Evolutionary conservation across 1,140 invertebrate species (phyloP).

Genomic region (Lanistes nyassanus): DNA sequence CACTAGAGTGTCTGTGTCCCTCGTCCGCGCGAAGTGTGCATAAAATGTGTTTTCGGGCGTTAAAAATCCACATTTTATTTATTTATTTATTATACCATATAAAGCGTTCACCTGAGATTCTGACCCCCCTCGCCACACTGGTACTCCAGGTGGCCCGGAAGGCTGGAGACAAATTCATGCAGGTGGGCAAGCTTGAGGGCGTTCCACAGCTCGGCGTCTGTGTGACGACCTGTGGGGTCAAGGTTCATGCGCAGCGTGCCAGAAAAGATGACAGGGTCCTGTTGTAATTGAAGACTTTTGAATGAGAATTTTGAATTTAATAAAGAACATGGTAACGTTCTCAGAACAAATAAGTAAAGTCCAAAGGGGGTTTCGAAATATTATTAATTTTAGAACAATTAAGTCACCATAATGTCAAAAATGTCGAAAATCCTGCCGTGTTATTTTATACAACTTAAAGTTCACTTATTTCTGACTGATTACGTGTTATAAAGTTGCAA

Average conservation of each 20-base stretch:
- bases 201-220: slow-evolving; percentile 77
- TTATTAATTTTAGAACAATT: not conserved
- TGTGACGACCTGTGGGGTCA: slow-evolving; percentile 82
- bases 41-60: too few species aligned
- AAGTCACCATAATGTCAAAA: not conserved
- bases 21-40: too few species aligned
- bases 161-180: slow-evolving; percentile 55
- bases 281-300: slow-evolving; percentile 23
- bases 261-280: slow-evolving; percentile 84
- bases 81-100: too few species aligned
- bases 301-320: not conserved
- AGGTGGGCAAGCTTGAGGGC: slow-evolving; percentile 79
- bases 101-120: slow-evolving; percentile 63
- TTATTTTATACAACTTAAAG: not conserved
- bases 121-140: slow-evolving; percentile 66
- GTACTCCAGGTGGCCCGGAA: slow-evolving; percentile 57
- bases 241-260: slow-evolving; percentile 84
- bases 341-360: not conserved
- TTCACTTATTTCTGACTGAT: not conserved
- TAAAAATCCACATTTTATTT: too few species aligned
- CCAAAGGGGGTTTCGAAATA: not conserved
- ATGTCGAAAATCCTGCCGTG: not conserved
- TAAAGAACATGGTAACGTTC: not conserved
- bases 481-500: too few species aligned
- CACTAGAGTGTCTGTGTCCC: too few species aligned